Percentiles rank a stretch among this genome's conserved stretches.
These are phyloP conservation scores for Imbricaverruca yamaguchii DNA, from an alignment of 2,888 invertebrate genomes.

Conservation along the genomic window DNA sequence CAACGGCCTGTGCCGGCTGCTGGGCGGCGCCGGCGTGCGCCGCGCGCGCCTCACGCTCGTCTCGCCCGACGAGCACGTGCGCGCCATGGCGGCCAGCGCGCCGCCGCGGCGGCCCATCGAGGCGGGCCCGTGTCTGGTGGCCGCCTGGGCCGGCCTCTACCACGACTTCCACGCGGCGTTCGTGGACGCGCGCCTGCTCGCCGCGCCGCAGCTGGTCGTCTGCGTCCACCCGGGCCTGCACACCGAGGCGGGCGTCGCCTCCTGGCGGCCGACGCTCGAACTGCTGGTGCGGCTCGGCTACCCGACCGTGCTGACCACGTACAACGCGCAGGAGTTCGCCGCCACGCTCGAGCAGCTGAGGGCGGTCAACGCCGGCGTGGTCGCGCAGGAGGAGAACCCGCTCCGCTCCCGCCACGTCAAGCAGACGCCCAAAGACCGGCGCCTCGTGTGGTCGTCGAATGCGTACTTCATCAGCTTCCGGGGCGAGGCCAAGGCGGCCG, in stretches of 20 bases:
- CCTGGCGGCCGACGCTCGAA: conserved; percentile 31
- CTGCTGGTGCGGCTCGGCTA: conserved; percentile 25
- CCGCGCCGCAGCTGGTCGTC: conserved; percentile 28
- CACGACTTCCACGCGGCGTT: conserved; percentile 28
- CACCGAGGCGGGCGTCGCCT: conserved; percentile 26
- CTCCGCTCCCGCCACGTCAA: conserved; percentile 29
- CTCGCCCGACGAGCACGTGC: conserved; percentile 26
- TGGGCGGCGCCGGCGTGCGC: not conserved
- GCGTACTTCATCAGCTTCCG: conserved; percentile 25
- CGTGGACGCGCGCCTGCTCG: conserved; percentile 20
- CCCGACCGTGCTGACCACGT: conserved; percentile 30
- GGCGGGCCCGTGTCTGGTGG: conserved; percentile 23
- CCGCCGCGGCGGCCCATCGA: conserved; percentile 23
- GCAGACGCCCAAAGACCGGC: conserved; percentile 31
- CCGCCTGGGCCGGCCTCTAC: conserved; percentile 31
- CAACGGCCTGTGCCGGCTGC: conserved; percentile 29
- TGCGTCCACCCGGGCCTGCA: conserved; percentile 32
- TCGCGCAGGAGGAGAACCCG: conserved; percentile 26
- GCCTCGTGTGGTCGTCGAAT: conserved; percentile 31
- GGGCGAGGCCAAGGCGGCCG: no score
- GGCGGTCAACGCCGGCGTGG: conserved; percentile 12
- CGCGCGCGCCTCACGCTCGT: conserved; percentile 21
- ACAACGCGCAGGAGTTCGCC: conserved; percentile 29
- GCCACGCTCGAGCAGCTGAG: conserved; percentile 28
- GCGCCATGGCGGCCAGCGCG: conserved; percentile 24